Evolutionary conservation across 2,888 invertebrate genomes (phyloP).

Genomic region (Drosophila acutilabella): DNA sequence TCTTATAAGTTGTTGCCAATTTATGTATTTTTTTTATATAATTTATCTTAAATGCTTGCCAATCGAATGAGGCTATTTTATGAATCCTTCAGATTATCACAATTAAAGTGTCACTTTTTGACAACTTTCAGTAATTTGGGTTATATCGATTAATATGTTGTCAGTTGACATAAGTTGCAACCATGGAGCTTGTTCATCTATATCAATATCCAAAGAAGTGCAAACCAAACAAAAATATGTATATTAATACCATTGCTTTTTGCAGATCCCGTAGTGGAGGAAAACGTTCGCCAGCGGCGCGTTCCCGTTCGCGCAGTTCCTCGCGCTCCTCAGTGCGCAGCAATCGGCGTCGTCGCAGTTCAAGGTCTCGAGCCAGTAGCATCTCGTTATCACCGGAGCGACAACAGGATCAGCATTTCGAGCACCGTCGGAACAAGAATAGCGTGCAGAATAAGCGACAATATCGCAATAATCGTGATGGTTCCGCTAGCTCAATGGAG

Average conservation of each 20-base stretch:
- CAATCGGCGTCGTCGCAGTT: constrained; percentile 84
- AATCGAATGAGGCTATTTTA: no score
- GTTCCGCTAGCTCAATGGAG: constrained; percentile 87
- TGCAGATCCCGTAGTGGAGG: constrained; percentile 73
- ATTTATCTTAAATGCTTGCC: no score
- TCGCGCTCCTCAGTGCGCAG: constrained; percentile 81
- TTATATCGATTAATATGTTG: neutral
- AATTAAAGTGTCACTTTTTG: no score
- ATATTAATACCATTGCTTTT: neutral
- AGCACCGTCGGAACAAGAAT: constrained; percentile 91
- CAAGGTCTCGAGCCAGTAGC: constrained; percentile 83
- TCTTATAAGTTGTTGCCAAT: no score
- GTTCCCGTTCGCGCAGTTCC: constrained; percentile 72
- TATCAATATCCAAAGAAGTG: neutral
- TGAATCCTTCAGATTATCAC: no score
- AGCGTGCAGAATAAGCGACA: constrained; percentile 95
- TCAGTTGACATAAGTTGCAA: no score
- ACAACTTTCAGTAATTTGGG: no score
- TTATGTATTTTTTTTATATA: no score
- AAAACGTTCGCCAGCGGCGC: constrained; percentile 56
- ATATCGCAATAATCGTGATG: constrained; percentile 92
- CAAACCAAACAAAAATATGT: neutral
- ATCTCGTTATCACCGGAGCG: constrained; percentile 83
- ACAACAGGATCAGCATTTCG: constrained; percentile 87
- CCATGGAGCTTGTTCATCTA: neutral